phyloP scores from a whole-genome alignment of 1,140 invertebrate species.

The Drosophila arizonae region DNA sequence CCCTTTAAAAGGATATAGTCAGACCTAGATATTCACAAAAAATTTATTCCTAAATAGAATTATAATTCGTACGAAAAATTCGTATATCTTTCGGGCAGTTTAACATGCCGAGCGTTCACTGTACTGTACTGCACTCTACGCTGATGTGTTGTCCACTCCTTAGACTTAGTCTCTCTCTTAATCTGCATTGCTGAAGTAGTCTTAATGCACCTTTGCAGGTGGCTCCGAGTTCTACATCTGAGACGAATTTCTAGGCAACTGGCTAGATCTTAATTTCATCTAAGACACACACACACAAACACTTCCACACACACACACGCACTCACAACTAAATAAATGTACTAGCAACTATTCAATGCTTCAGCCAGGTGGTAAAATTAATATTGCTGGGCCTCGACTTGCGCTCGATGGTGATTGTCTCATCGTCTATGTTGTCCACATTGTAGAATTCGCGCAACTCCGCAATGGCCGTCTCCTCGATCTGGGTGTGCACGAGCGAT shows the following conservation, averaged over 20 bases:
- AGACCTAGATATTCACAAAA: neutral
- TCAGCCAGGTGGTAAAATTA: constrained; percentile 78
- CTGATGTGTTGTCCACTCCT: constrained; percentile 48
- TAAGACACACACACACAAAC: constrained; percentile 6
- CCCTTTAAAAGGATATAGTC: too few species aligned
- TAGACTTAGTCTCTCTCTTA: neutral
- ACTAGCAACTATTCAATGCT: constrained; percentile 42
- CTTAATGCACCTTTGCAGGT: constrained; percentile 57
- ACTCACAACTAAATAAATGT: constrained; percentile 18
- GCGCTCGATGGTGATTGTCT: constrained; percentile 85
- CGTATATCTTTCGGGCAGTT: neutral
- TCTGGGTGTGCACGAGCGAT: constrained; percentile 86
- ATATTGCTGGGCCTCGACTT: constrained; percentile 54
- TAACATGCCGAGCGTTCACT: constrained; percentile 7
- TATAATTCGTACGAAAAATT: neutral
- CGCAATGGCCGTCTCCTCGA: constrained; percentile 88
- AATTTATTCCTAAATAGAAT: neutral
- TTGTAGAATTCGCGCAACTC: constrained; percentile 86
- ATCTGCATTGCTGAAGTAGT: neutral
- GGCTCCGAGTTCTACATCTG: constrained; percentile 75
- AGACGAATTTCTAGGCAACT: constrained; percentile 14
- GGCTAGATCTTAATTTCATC: constrained; percentile 4
- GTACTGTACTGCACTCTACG: constrained; percentile 23
- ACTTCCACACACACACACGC: neutral
- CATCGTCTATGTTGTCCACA: constrained; percentile 84